These are phyloP conservation scores for Spicauda simplicius DNA, from an alignment of 2,888 invertebrate genomes.

Conservation along the genomic window DNA sequence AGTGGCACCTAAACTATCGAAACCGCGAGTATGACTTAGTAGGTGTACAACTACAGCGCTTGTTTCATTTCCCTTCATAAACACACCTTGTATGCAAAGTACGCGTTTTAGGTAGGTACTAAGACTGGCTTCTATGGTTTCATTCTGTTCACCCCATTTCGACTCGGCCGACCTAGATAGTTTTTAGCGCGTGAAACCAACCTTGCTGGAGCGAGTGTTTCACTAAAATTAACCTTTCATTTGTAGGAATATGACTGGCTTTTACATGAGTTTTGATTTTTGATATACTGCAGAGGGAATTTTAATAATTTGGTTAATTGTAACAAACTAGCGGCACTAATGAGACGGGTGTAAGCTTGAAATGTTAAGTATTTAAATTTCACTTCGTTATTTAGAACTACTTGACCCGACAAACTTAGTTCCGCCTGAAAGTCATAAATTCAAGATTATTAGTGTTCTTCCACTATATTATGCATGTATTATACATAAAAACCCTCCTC, in stretches of 20 bases:
- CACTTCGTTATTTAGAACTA: background rate
- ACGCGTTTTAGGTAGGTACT: background rate
- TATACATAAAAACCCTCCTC: too few species aligned
- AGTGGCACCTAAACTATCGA: too few species aligned
- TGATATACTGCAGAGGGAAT: background rate
- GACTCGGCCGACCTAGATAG: conserved; percentile 39
- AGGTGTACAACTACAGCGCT: too few species aligned
- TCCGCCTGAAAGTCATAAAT: too few species aligned
- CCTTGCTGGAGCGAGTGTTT: conserved; percentile 30
- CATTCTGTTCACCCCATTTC: conserved; percentile 52
- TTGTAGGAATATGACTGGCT: background rate
- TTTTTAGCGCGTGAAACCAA: conserved; percentile 38
- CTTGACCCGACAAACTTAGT: too few species aligned
- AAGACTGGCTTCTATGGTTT: conserved; percentile 54
- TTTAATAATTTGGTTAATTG: background rate
- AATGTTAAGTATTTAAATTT: background rate
- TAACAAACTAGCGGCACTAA: background rate
- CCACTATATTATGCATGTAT: too few species aligned
- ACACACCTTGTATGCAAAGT: background rate
- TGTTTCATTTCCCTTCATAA: background rate
- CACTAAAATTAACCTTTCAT: conserved; percentile 28
- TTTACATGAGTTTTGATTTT: background rate
- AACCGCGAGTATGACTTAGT: too few species aligned
- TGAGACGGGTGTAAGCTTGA: background rate
- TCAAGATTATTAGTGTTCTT: too few species aligned